A percentile compares a stretch with the other conserved stretches of the same genome.
phyloP scores from a whole-genome alignment of 2,888 invertebrate genomes.

The Corbicula japonica region DNA sequence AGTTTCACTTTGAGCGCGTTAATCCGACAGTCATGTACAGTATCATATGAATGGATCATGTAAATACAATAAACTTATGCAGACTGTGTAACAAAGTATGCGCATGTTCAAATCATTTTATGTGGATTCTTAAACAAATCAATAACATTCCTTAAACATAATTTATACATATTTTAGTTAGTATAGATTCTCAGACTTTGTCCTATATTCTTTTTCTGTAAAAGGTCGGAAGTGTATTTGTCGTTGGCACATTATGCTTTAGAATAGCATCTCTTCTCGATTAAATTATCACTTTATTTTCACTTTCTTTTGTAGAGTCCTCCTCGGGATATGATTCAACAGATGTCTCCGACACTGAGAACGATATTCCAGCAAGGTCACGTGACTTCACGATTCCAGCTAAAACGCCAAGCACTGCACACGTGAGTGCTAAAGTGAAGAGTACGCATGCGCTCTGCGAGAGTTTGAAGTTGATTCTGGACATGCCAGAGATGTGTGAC shows the following conservation, averaged over 20 bases:
- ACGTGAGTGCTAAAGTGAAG: constrained; percentile 9
- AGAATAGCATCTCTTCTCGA: neutral
- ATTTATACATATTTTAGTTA: no score
- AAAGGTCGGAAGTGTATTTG: neutral
- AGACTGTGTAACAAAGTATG: no score
- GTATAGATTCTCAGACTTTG: neutral
- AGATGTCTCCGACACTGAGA: constrained; percentile 40
- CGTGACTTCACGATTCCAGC: neutral
- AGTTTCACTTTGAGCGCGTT: no score
- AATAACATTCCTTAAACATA: no score
- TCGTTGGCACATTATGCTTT: neutral
- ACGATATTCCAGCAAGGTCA: constrained; percentile 10
- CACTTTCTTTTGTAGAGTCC: constrained; percentile 37
- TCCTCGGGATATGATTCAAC: constrained; percentile 62
- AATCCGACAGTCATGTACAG: no score
- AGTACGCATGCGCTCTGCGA: constrained; percentile 52
- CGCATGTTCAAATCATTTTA: no score
- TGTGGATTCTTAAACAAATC: no score
- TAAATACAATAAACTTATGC: no score
- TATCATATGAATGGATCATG: no score
- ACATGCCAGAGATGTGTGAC: constrained; percentile 65
- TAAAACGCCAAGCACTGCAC: neutral
- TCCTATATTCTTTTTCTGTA: neutral
- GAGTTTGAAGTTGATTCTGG: constrained; percentile 48
- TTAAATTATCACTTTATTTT: neutral